These are phyloP conservation scores for Dasysyrphus albostriatus DNA, from an alignment of 2,888 invertebrate species.

Conservation along the genomic window DNA sequence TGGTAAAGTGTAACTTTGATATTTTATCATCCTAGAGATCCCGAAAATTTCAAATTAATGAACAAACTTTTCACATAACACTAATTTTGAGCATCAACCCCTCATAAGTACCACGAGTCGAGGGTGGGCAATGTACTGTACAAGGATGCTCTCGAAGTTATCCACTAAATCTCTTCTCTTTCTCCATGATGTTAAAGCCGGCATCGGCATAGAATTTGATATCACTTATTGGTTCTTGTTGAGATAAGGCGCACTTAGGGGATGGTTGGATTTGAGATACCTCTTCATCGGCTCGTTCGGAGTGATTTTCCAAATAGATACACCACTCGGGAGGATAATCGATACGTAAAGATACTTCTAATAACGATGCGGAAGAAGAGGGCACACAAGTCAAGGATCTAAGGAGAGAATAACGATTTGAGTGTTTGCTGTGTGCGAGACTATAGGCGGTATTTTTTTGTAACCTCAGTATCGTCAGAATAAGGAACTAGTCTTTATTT, in stretches of 20 bases:
- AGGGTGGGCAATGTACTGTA: neutral
- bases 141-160: constrained; percentile 1
- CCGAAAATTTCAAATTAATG: constrained; percentile 72
- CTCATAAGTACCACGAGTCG: constrained; percentile 31
- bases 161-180: constrained; percentile 28
- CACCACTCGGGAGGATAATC: constrained; percentile 51
- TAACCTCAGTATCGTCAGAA: neutral
- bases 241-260: constrained; percentile 31
- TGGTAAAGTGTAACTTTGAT: constrained; percentile 46
- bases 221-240: constrained; percentile 55
- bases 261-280: constrained; percentile 24
- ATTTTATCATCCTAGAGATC: constrained; percentile 64
- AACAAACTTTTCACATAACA: constrained; percentile 73
- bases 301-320: constrained; percentile 56
- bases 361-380: constrained; percentile 54
- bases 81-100: constrained; percentile 62
- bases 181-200: neutral
- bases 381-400: constrained; percentile 30
- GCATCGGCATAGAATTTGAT: constrained; percentile 29
- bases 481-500: neutral
- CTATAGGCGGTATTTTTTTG: constrained; percentile 2
- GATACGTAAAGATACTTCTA: constrained; percentile 54
- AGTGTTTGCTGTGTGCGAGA: constrained; percentile 2
- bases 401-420: constrained; percentile 7
- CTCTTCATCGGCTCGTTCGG: constrained; percentile 45